Evolutionary conservation across 1,140 invertebrate genomes (phyloP).

Genomic region (Dendroctonus ponderosae): DNA sequence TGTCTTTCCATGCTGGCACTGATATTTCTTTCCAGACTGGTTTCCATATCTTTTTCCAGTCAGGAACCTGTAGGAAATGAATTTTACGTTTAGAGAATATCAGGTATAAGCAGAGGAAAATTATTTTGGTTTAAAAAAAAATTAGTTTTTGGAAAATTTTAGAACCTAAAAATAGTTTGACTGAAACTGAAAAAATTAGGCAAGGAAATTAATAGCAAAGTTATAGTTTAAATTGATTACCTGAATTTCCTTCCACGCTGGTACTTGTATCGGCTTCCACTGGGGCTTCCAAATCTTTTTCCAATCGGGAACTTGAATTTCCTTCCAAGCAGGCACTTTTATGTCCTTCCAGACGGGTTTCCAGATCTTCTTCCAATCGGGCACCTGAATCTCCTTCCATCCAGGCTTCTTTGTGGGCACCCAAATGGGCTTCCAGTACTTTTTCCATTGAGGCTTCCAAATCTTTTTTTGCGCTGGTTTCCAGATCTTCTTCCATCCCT

Average conservation of each 20-base stretch:
- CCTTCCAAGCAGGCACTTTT: slow-evolving; percentile 61
- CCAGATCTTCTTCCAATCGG: slow-evolving; percentile 59
- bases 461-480: slow-evolving; percentile 62
- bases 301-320: slow-evolving; percentile 59
- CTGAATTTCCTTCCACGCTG: slow-evolving; percentile 65
- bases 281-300: slow-evolving; percentile 63
- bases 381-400: slow-evolving; percentile 64
- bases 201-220: background rate
- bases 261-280: slow-evolving; percentile 65
- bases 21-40: slow-evolving; percentile 61
- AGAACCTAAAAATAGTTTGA: background rate
- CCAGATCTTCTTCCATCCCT: slow-evolving; percentile 60
- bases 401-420: slow-evolving; percentile 59
- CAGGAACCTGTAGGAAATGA: slow-evolving; percentile 51
- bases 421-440: slow-evolving; percentile 63
- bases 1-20: slow-evolving; percentile 62
- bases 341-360: slow-evolving; percentile 63
- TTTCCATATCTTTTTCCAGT: slow-evolving; percentile 64
- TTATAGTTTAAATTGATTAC: slow-evolving; percentile 1
- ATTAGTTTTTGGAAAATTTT: background rate
- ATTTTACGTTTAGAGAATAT: no score
- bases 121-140: background rate
- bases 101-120: no score
- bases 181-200: background rate
- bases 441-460: slow-evolving; percentile 62